Conservation (phyloP, 2,113 vertebrate genomes). For the Hiodon alosoides region DNA sequence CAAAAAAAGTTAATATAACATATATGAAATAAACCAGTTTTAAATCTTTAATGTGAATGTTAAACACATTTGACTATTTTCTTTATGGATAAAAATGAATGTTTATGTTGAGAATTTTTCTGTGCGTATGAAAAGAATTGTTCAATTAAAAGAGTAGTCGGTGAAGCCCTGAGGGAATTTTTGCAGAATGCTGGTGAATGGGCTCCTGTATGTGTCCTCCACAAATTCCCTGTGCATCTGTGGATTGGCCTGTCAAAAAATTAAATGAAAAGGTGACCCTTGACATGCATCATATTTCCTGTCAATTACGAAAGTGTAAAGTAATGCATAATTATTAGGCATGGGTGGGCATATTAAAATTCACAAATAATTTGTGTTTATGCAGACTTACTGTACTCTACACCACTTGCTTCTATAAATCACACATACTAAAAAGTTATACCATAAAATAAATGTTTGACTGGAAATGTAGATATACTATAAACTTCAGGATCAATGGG, state of each 20-base stretch:
- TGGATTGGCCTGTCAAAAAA: slow-evolving; percentile 91
- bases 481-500: too few species aligned
- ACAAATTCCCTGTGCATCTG: slow-evolving; percentile 75
- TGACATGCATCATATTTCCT: slow-evolving; percentile 98
- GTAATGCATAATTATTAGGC: slow-evolving; percentile 99
- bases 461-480: too few species aligned
- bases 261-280: slow-evolving; percentile 98
- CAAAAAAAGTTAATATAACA: background rate
- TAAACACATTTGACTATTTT: slow-evolving; percentile 19
- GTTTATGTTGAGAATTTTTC: background rate
- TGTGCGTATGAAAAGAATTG: slow-evolving; percentile 33
- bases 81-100: background rate
- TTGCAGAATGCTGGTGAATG: slow-evolving; percentile 48
- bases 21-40: background rate
- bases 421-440: slow-evolving; percentile 62
- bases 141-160: slow-evolving; percentile 58
- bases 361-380: slow-evolving; percentile 95
- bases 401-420: slow-evolving; percentile 55
- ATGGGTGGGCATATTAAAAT: slow-evolving; percentile 88
- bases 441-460: slow-evolving; percentile 1
- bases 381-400: slow-evolving; percentile 49
- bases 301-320: slow-evolving; percentile 98
- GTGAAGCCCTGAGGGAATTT: slow-evolving; percentile 50
- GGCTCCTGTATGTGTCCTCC: slow-evolving; percentile 68
- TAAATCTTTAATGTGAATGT: too few species aligned